These are phyloP conservation scores for Limnephilus rhombicus DNA, from an alignment of 2,888 invertebrate genomes.

Conservation along the genomic window DNA sequence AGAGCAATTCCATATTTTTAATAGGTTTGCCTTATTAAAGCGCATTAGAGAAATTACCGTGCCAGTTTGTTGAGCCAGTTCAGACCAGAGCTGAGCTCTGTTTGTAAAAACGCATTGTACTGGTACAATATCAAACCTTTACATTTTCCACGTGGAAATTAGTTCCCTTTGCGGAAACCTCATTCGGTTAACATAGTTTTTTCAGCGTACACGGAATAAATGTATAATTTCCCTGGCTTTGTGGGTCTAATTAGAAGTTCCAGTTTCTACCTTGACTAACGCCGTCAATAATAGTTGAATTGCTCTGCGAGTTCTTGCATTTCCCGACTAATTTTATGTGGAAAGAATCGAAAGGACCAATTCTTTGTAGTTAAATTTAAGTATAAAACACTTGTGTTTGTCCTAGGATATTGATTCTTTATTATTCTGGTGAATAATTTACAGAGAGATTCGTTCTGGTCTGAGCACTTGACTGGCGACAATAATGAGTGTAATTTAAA, in stretches of 20 bases:
- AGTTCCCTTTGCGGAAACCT: neutral
- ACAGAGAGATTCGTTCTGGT: too few species aligned
- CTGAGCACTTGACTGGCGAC: too few species aligned
- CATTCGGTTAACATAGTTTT: neutral
- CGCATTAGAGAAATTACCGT: neutral
- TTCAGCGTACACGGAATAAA: neutral
- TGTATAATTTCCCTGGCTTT: conserved; percentile 18
- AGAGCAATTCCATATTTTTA: neutral
- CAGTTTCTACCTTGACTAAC: neutral
- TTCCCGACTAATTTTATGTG: neutral
- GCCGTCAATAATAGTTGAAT: neutral
- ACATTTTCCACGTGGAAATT: conserved; percentile 1
- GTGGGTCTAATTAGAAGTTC: neutral
- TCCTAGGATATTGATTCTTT: too few species aligned
- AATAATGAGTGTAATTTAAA: too few species aligned
- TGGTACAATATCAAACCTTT: neutral
- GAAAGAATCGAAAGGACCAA: too few species aligned
- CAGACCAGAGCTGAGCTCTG: neutral
- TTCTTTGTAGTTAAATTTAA: too few species aligned
- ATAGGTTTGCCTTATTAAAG: neutral
- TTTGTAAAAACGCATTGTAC: neutral
- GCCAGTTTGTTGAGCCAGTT: neutral
- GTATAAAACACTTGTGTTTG: too few species aligned
- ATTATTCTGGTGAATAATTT: too few species aligned
- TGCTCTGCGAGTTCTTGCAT: neutral